Conservation (phyloP, 2,888 invertebrate genomes). For the Phytoseiulus persimilis region DNA sequence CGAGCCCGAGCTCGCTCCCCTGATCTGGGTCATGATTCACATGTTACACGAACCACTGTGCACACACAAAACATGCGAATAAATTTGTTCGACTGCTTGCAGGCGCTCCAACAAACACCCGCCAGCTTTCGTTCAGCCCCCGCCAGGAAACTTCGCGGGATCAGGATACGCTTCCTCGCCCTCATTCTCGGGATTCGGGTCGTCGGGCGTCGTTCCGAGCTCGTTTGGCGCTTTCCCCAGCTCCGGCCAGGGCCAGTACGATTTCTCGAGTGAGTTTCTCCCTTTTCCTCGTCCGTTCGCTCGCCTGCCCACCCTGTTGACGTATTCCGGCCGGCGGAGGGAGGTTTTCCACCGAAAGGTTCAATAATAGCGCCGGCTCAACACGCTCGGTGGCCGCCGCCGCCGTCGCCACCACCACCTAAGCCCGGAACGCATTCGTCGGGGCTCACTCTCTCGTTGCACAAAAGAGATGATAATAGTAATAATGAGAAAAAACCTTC, state of each 20-base stretch:
- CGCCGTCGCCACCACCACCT: not conserved
- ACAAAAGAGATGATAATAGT: not conserved
- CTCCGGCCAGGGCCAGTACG: conserved; percentile 26
- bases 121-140: conserved; percentile 25
- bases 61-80: not conserved
- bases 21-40: not conserved
- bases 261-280: conserved; percentile 31
- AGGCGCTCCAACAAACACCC: conserved; percentile 30
- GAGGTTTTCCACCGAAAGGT: too few species aligned
- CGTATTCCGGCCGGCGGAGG: not conserved
- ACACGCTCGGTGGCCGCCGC: too few species aligned
- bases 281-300: not conserved
- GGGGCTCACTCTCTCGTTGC: not conserved
- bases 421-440: not conserved
- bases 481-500: not conserved
- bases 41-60: not conserved
- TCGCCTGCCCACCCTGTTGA: not conserved
- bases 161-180: conserved; percentile 11
- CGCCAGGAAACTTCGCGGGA: not conserved
- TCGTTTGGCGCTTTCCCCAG: conserved; percentile 24
- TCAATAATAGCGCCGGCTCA: too few species aligned
- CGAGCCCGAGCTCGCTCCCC: not conserved
- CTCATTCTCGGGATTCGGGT: conserved; percentile 15
- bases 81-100: not conserved
- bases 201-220: conserved; percentile 20